Evolutionary conservation across 1,140 invertebrate genomes (phyloP), one percentile per base, ranked within the genome.

Genomic region (Plutomurus gul): DNA sequence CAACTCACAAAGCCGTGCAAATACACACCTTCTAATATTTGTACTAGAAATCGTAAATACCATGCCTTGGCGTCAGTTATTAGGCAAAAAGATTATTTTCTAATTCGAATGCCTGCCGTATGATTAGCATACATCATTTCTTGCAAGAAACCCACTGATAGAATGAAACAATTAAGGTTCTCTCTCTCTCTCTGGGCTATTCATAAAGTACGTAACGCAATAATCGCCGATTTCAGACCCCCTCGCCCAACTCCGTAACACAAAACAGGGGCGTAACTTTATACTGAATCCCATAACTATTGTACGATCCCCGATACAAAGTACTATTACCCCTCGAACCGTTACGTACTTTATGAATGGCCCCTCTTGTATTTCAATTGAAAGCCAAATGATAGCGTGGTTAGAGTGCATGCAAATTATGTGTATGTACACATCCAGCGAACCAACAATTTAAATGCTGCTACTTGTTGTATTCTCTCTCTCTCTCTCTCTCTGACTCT

Each of bases 101-200:
- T 65, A 65, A 65, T 65, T 65, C 27, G 56, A 6, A 11, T 16
- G 27, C 16, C 56, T 36, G 36, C 56, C 36, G 27, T 65, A 65
- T 65, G 30, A 65, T 65, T 65, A 65, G 56, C 56, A 65, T 65
- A 65, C 56, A 65, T 65, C 56, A 65, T n/a, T 65, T 65, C 56
- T 30, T 30, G 22, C 22, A 30, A 56, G 37, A 39, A 39, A 39
- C 1, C 10, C 47, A 3, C 7, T 51, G 25, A 51, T 51, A 22
- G 25, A 51, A 51, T 51, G 47, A 51, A 51, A 51, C 47, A 51
- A 51, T 51, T 51, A 51, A n/a, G n/a, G n/a, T n/a, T n/a, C n/a
- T n/a, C n/a, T n/a, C n/a, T n/a, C n/a, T n/a, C n/a, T n/a, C n/a
- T n/a, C n/a, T n/a, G n/a, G n/a, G n/a, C n/a, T n/a, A n/a, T n/a